Evolutionary conservation across 2,113 vertebrate genomes (phyloP).

Genomic region (Aix galericulata): DNA sequence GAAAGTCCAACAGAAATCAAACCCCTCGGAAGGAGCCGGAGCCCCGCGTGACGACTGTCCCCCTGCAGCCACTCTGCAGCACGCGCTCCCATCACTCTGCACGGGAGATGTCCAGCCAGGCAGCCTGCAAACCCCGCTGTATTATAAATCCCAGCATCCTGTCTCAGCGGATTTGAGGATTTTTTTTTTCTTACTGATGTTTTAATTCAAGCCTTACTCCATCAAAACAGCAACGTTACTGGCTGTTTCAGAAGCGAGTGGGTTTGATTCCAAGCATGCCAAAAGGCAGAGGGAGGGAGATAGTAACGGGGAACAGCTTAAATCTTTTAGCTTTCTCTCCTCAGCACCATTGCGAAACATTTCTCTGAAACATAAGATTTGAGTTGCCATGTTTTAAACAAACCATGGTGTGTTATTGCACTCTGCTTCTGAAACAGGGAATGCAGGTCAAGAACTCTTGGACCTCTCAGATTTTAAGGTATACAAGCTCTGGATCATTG

Average conservation of each 20-base stretch:
- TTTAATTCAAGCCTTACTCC: conserved; percentile 39
- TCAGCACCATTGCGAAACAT: conserved; percentile 46
- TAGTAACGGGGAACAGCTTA: neutral
- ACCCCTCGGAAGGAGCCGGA: conserved; percentile 31
- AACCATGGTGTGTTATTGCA: conserved; percentile 24
- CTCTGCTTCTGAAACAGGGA: neutral
- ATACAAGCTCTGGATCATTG: neutral
- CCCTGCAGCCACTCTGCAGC: neutral
- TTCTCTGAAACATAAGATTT: conserved; percentile 40
- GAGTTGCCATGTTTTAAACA: conserved; percentile 62
- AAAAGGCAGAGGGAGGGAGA: conserved; percentile 38
- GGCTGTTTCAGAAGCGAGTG: conserved; percentile 15
- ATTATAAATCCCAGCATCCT: conserved; percentile 51
- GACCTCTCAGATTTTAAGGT: conserved; percentile 41
- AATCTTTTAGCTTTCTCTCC: conserved; percentile 35
- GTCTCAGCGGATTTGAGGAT: neutral
- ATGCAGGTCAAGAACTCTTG: conserved; percentile 33
- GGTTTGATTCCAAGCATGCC: neutral
- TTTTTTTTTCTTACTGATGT: neutral
- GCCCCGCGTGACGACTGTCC: conserved; percentile 2
- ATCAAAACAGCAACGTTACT: conserved; percentile 2
- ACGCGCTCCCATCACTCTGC: neutral
- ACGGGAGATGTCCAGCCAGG: conserved; percentile 34
- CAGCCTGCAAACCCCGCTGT: neutral
- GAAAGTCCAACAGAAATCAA: conserved; percentile 19